Base-by-base conservation (phyloP, 2,888 invertebrate species). In the Apotomis turbidana region DNA sequence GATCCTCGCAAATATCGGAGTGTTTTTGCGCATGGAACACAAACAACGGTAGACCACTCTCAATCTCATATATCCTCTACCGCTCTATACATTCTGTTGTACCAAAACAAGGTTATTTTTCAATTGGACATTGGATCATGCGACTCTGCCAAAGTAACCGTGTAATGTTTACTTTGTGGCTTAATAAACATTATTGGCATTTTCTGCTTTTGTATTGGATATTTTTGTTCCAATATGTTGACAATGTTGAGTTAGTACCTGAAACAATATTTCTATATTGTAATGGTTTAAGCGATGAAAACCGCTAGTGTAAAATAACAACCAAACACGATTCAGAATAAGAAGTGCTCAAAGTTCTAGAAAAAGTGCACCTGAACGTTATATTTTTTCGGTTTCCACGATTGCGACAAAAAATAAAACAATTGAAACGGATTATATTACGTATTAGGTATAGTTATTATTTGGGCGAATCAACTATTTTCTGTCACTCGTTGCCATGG, bases 21-120 rank as follows among this genome's bases (percentile, higher is more conserved):
- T 68, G 46, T 62, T 71, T 71, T 71, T 67, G 51, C 61, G 57
- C 41, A 68, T 67, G 57, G 12, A 68, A 67, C 49, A 49, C 13
- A 62, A 44, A 71, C 67, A 68, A 67, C 44, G 27, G 55, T 36
- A 5, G 13, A 54, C 44, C 44, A 64, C 54, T 46, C 55, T 46
- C 55, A 46, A 46, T 66, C 46, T 66, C 15, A 27, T 27, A 27
- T 27, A 27, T 15, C 8, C 27, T 3, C 10, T 10, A 12, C 44
- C 5, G 4, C 12, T 15, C 3, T 52, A 9, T 41, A 54, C 41
- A 9, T 54, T 63, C 41, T 41, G 3, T 0, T 1, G 1, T 12
- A 52, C 5, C 2, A 0, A 1, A 3, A 3, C 10, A 64, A 44
- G 15, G 54, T 55, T 55, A 1, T 4, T 55, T 44, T 15, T 41